Conservation (phyloP, 1,140 invertebrate genomes). For the Cotesia chilonis region DNA sequence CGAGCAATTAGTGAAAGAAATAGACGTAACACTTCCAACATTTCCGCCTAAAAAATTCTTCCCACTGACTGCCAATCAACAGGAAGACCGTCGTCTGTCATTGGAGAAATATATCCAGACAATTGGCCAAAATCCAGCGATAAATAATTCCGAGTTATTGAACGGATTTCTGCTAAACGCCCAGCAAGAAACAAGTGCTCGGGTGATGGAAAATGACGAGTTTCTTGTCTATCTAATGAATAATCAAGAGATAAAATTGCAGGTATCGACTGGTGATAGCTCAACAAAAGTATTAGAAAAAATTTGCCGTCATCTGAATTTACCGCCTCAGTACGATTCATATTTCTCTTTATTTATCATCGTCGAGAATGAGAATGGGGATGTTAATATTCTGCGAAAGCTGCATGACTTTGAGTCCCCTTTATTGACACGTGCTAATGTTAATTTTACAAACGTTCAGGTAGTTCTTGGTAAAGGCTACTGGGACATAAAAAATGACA, state of each 20-base stretch:
- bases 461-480: slow-evolving; percentile 70
- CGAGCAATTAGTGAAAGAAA: slow-evolving; percentile 78
- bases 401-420: slow-evolving; percentile 97
- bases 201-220: slow-evolving; percentile 75
- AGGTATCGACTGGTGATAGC: slow-evolving; percentile 81
- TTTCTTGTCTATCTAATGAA: slow-evolving; percentile 87
- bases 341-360: slow-evolving; percentile 92
- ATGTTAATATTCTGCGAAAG: slow-evolving; percentile 80
- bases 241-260: slow-evolving; percentile 84
- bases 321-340: slow-evolving; percentile 78
- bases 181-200: slow-evolving; percentile 85
- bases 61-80: slow-evolving; percentile 80
- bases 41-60: slow-evolving; percentile 96
- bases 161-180: slow-evolving; percentile 89
- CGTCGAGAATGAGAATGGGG: slow-evolving; percentile 77
- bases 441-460: slow-evolving; percentile 47
- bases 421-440: slow-evolving; percentile 83
- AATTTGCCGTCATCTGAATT: slow-evolving; percentile 78
- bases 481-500: slow-evolving; percentile 88
- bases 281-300: slow-evolving; percentile 83
- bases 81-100: slow-evolving; percentile 86
- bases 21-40: slow-evolving; percentile 69
- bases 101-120: slow-evolving; percentile 94
- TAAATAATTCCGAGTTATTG: slow-evolving; percentile 82
- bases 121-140: slow-evolving; percentile 86